Conservation (phyloP, 2,113 vertebrate species). For the Litocranius walleri region DNA sequence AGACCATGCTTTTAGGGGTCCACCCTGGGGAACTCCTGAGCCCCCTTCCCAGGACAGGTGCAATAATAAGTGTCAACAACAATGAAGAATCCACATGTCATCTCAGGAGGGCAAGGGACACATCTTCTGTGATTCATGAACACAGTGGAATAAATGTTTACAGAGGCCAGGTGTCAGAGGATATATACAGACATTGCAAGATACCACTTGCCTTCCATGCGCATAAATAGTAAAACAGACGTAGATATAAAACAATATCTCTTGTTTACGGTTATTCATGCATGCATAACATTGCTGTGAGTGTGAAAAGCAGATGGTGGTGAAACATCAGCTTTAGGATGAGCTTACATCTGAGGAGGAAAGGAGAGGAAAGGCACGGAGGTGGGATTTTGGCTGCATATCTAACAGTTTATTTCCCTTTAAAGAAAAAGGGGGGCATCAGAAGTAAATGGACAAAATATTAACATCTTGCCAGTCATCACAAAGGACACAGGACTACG, state of each 20-base stretch:
- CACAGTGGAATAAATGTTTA: neutral
- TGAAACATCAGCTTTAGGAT: neutral
- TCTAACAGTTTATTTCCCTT: neutral
- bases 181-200: neutral
- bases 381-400: neutral
- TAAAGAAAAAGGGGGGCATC: neutral
- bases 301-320: neutral
- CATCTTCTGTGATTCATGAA: neutral
- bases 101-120: rapidly evolving
- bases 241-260: neutral
- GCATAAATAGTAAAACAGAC: neutral
- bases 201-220: neutral
- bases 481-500: neutral
- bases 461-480: neutral
- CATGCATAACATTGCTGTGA: neutral
- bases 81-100: neutral
- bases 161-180: neutral
- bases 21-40: neutral
- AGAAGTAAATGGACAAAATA: neutral
- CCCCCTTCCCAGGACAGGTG: neutral
- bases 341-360: neutral
- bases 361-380: neutral
- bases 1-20: neutral
- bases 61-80: too few species aligned
- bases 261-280: neutral